Evolutionary conservation across 2,888 invertebrate genomes (phyloP), one percentile per base, ranked within the genome.

Genomic region (Tupiocoris notatus): DNA sequence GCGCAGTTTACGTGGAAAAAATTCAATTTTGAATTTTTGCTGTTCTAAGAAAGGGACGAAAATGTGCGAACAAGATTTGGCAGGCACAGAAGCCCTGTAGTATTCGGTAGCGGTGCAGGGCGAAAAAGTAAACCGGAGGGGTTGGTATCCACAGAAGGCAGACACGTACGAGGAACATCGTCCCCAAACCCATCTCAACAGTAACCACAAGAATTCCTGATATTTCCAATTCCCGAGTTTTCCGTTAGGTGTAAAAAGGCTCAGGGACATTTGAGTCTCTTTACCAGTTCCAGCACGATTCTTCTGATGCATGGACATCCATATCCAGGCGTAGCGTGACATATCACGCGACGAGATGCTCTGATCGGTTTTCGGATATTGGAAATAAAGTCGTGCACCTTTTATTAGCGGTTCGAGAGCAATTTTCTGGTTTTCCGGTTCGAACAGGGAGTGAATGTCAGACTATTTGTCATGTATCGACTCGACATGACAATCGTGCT

Each of bases 171-270:
- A 65, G 6, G 39, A 39, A 7, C 39, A 25, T 65, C 65, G n/a
- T n/a, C 65, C 39, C 39, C 17, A 1, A 39, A 39, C 2, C 65
- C 39, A 39, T 65, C 20, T 17, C 39, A 24, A 23, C 64, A 16
- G 65, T 25, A 25, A 25, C 65, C 20, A 20, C 65, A 65, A 25
- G 65, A 65, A 65, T 65, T 39, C n/a, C 39, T 25, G 65, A 65
- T 65, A 65, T 65, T 65, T 65, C 65, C 65, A 65, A 65, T 65
- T 65, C 65, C 65, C 25, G 39, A 39, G 20, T 65, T 65, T 39
- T 17, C n/a, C 64, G 6, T 6, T 1, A 9, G 17, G 9, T 62
- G 62, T 18, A 12, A 21, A 16, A 39, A 39, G 39, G 39, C 6
- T 12, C 39, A 12, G 12, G 39, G 39, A 39, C 39, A 39, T 39